Evolutionary conservation across 2,888 invertebrate genomes (phyloP).

Genomic region (Drosophila maculinotata): DNA sequence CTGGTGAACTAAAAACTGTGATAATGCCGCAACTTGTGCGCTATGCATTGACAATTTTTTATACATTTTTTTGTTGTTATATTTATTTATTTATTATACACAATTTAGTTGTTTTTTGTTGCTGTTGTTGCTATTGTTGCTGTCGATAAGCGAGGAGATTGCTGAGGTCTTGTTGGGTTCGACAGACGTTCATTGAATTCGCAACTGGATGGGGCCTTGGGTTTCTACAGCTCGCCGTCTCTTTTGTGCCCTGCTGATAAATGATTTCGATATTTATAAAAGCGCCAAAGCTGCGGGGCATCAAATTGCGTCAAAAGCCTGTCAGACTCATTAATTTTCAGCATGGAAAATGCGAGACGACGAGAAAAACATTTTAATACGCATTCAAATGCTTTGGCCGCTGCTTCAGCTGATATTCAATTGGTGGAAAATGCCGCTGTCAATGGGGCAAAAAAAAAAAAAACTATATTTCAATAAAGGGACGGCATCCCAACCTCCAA

Average conservation of each 20-base stretch:
- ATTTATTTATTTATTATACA: constrained; percentile 43
- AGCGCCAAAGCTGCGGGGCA: constrained; percentile 72
- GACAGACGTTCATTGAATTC: constrained; percentile 69
- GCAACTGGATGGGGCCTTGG: constrained; percentile 42
- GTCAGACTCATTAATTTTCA: constrained; percentile 79
- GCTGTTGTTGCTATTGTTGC: constrained; percentile 16
- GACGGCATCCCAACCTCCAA: constrained; percentile 27
- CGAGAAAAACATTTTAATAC: constrained; percentile 57
- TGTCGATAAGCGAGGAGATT: constrained; percentile 47
- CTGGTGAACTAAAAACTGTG: constrained; percentile 45
- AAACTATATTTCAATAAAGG: constrained; percentile 76
- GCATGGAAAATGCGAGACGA: constrained; percentile 41
- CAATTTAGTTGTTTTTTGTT: constrained; percentile 9
- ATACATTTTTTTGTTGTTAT: constrained; percentile 44
- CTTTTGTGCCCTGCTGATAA: constrained; percentile 74
- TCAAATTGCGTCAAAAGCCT: constrained; percentile 78
- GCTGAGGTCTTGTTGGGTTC: constrained; percentile 18
- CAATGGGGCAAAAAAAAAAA: constrained; percentile 38
- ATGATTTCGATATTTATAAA: constrained; percentile 74
- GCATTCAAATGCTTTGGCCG: constrained; percentile 71
- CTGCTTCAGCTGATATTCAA: constrained; percentile 69
- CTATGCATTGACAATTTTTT: constrained; percentile 52
- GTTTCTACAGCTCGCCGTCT: constrained; percentile 34
- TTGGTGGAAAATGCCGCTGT: constrained; percentile 76
- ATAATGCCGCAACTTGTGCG: constrained; percentile 59